Base-by-base conservation (phyloP, 2,888 invertebrate genomes). In the Tiliacea aurago region DNA sequence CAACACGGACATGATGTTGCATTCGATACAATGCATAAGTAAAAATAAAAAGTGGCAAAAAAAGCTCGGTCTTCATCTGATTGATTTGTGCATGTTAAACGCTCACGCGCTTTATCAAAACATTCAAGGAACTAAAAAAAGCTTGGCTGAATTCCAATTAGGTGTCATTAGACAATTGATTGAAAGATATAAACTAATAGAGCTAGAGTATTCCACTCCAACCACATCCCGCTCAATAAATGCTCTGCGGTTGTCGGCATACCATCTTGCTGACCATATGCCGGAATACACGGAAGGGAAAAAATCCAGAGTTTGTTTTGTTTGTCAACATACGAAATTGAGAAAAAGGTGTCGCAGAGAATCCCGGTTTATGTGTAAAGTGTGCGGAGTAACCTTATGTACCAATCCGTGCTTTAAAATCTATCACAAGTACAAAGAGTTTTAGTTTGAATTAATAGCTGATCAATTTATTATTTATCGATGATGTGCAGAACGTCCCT, bases 331-430 rank as follows among this genome's bases (percentile, higher is more conserved):
- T 62, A 63, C 33, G 13, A 49, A 33, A 63, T 49, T n/a, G 20
- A 49, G 62, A 37, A 47, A 63, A 63, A 63, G 62, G 47, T 71
- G 69, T 69, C 66, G 71, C 74, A 65, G 58, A 70, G 70, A 63
- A 63, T 63, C 62, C 62, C 62, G 62, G 47, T 63, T 63, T 63
- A 63, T 63, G 62, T 63, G 65, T 43, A 59, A 70, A 70, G 66
- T 66, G 70, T 71, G 63, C 51, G 70, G 62, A 63, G 62, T 62
- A 62, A 62, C 62, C 62, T 47, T 63, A 47, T 63, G 62, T 45
- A 47, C 47, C 47, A 63, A 63, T 63, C 62, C 62, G 20, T 63
- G 62, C 62, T 63, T 63, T 63, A 63, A 63, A 63, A 63, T 63
- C 62, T 63, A 63, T 63, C 62, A 63, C 47, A 63, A 63, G 37